Conservation (phyloP, 1,140 invertebrate species). For the Euura saliciscinereae region DNA sequence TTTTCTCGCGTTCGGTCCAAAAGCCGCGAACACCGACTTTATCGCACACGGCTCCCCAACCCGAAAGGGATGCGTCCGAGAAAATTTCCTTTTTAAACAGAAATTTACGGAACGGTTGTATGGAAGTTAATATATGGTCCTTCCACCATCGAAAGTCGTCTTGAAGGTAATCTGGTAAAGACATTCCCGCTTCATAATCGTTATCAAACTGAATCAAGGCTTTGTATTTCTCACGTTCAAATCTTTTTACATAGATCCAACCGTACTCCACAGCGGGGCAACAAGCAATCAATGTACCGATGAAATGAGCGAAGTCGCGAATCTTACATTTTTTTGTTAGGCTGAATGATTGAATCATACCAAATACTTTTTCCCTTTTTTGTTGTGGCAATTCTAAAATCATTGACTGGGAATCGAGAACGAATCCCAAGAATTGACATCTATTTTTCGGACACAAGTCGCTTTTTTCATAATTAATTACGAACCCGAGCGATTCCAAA, state of each 20-base stretch:
- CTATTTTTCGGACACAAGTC: slow-evolving; percentile 12
- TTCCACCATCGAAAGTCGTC: slow-evolving; percentile 24
- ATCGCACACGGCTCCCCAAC: slow-evolving; percentile 19
- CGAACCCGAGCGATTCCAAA: slow-evolving; percentile 23
- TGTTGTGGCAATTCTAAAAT: background rate
- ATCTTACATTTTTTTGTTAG: slow-evolving; percentile 17
- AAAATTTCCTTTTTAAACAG: slow-evolving; percentile 15
- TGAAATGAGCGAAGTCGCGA: slow-evolving; percentile 23
- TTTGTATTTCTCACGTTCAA: slow-evolving; percentile 20
- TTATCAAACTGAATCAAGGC: slow-evolving; percentile 14
- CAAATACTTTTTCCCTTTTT: background rate
- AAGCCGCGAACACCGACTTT: slow-evolving; percentile 13
- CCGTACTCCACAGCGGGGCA: slow-evolving; percentile 24
- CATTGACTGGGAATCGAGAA: background rate
- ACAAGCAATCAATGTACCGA: slow-evolving; percentile 18
- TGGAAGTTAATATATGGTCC: background rate
- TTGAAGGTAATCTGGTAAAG: slow-evolving; percentile 7
- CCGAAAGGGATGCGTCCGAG: slow-evolving; percentile 22
- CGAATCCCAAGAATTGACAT: slow-evolving; percentile 24
- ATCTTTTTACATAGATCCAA: slow-evolving; percentile 21
- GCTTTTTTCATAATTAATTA: slow-evolving; percentile 24
- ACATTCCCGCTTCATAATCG: slow-evolving; percentile 18
- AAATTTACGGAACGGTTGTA: slow-evolving; percentile 12
- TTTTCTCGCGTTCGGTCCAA: slow-evolving; percentile 18
- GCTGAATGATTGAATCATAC: background rate